Evolutionary conservation across 30 jellyfish, hydroid and myxozoan species (phyloP), one percentile per base, ranked within the genome.

Genomic region (Chrysaora quinquecirrha): DNA sequence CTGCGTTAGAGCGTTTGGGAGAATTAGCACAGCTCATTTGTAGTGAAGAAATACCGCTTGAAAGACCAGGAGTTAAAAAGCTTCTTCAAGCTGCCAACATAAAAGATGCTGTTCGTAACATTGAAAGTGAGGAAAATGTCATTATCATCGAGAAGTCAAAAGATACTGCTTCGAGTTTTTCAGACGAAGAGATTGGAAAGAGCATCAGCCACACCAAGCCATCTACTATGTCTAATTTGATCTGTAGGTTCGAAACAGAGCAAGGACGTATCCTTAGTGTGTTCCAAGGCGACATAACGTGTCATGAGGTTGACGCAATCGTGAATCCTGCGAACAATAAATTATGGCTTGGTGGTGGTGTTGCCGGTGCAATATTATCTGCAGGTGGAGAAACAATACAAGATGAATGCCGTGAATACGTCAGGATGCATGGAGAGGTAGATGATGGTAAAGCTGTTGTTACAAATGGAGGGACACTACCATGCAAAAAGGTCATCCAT

Each of bases 321-420:
- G 89, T 78, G 0, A 78, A 78, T 49, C 81, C 89, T 0, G 89
- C 89, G 0, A 78, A 78, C 35, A 25, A 28, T 1, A 28, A 31
- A 20, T 70, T 78, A 10, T 63, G 48, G 60, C 67, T 78, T 16
- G 81, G 81, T 43, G 80, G 81, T 19, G 89, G 89, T 7, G 89
- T 78, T 0, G 89, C 89, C 34, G 89, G 89, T 10, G 89, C 89
- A 0, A 63, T 78, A 0, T 1, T 14, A 33, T 64, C 75, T 25
- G 66, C 72, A 0, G 89, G 89, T 16, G 89, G 89, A 28, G 2
- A 31, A 1, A 46, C 27, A 0, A 78, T 78, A 20, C 82, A 78
- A 28, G 81, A 34, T 34, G 89, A 78, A 63, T 78, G 89, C 56
- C 29, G 65, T n/a, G 28, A 25, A n/a, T 21, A 25, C 22, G 24